Evolutionary conservation across 1,140 invertebrate genomes (phyloP), one percentile per base, ranked within the genome.

Genomic region (Coelopa frigida): DNA sequence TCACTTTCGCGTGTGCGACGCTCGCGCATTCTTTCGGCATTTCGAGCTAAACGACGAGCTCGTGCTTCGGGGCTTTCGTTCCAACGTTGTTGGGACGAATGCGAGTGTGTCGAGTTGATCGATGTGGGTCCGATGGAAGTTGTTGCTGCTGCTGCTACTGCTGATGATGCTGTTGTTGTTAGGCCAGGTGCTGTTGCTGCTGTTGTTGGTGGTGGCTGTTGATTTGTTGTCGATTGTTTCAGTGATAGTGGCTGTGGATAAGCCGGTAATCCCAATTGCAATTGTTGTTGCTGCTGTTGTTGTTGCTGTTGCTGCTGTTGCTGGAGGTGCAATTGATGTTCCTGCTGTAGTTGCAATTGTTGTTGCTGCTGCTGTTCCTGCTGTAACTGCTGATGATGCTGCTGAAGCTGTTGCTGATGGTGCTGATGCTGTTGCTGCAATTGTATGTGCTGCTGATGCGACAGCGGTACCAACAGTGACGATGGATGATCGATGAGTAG

Each of bases 11-110:
- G 61, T 50, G 60, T 59, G 44, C 66, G 50, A 29, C 66, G 50
- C 53, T 69, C 66, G 26, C 66, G 62, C 66, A 69, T 69, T 43
- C 66, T 62, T 41, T 69, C 66, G 59, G 66, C 66, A 63, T 69
- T 69, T 51, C 66, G 61, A 49, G 66, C 66, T 56, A 69, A 51
- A 24, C 66, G 62, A 31, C 66, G 59, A 35, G 58, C 56, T 18
- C 66, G 49, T 23, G 66, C 66, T 51, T 68, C 66, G 26, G 66
- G 61, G 38, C 66, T 69, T 52, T 69, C 66, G 60, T 68, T 68
- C 64, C 64, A 68, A 32, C 64, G 50, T 49, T 68, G 64, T 39
- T 61, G 57, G 8, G 40, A 46, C 8, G 44, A 33, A 43, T 59
- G 61, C 48, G 56, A 41, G 42, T 35, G 31, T 41, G 49, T 42